These are phyloP conservation scores for Sus cebifrons DNA, from an alignment of 2,797 vertebrate species.

Conservation along the genomic window DNA sequence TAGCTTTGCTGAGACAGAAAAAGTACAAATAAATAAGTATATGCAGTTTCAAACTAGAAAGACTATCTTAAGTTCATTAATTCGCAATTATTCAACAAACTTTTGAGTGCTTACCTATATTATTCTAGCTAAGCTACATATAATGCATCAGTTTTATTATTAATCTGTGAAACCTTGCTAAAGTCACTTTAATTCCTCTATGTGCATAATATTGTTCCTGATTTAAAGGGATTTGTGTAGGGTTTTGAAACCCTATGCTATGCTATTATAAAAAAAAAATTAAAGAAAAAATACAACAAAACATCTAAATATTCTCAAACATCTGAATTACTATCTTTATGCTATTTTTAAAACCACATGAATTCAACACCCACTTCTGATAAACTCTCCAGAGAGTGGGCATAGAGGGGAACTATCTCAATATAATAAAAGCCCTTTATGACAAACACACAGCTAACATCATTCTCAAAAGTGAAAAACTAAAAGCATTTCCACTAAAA, in stretches of 20 bases:
- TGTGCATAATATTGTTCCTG: neutral
- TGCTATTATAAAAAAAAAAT: neutral
- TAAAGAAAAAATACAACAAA: neutral
- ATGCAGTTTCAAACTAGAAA: neutral
- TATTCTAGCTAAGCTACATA: neutral
- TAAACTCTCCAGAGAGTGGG: too few species aligned
- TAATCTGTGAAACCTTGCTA: neutral
- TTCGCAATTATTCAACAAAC: neutral
- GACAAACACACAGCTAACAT: too few species aligned
- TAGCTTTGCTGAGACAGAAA: neutral
- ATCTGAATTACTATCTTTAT: neutral
- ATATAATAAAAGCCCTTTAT: too few species aligned
- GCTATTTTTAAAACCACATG: constrained; percentile 28
- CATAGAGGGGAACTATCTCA: too few species aligned
- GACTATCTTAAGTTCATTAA: neutral
- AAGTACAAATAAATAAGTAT: neutral
- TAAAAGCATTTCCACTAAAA: too few species aligned
- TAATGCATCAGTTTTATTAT: neutral
- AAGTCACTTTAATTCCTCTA: neutral
- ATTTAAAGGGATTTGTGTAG: constrained; percentile 34
- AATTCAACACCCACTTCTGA: too few species aligned
- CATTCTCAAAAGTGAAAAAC: too few species aligned
- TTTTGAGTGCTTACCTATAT: neutral
- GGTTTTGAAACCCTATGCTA: constrained; percentile 8
- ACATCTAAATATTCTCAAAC: neutral